Percentiles rank a stretch among this genome's conserved stretches.
Conservation (phyloP, 2,113 vertebrate genomes). For the Ahaetulla prasina region DNA sequence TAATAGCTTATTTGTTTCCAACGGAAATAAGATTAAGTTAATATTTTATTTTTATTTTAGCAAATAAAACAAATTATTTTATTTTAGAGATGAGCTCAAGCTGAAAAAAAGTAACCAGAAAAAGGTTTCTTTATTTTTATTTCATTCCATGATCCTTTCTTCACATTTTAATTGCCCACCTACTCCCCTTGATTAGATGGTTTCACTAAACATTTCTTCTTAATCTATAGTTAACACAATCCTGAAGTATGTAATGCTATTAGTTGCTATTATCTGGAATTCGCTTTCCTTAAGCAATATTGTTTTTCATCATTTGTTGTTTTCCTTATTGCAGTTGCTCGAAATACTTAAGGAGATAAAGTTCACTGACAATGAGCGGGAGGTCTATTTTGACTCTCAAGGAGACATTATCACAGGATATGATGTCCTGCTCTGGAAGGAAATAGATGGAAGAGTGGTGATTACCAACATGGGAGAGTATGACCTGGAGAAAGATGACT, state of each 20-base stretch:
- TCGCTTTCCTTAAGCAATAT: not conserved
- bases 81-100: not conserved
- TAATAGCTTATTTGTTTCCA: not conserved
- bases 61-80: not conserved
- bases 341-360: slow-evolving; percentile 64
- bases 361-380: slow-evolving; percentile 58
- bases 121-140: not conserved
- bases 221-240: not conserved
- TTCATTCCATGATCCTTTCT: not conserved
- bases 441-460: slow-evolving; percentile 52
- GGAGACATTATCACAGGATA: slow-evolving; percentile 82
- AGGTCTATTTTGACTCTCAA: slow-evolving; percentile 71
- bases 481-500: slow-evolving; percentile 61
- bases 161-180: not conserved
- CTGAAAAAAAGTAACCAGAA: not conserved
- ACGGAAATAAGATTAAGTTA: not conserved
- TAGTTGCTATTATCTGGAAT: not conserved
- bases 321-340: slow-evolving; percentile 70
- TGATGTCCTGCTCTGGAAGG: slow-evolving; percentile 77
- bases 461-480: slow-evolving; percentile 76
- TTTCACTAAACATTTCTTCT: not conserved
- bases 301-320: slow-evolving; percentile 2
- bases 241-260: not conserved
- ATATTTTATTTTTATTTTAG: not conserved
- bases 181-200: not conserved